phyloP scores from a whole-genome alignment of 2,888 invertebrate species.

The Acronicta psi region DNA sequence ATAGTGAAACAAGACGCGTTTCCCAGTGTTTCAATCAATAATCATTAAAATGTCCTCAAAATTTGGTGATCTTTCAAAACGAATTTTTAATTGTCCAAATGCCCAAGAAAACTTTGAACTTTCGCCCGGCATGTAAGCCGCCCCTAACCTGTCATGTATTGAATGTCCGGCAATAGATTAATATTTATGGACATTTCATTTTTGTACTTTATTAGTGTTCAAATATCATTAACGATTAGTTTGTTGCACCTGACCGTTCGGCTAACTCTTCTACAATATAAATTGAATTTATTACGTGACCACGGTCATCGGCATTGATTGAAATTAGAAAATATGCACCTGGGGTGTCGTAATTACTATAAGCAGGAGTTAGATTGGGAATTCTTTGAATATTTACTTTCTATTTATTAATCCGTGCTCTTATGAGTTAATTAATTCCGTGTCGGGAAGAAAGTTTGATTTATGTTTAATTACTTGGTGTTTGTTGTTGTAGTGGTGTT shows the following conservation, averaged over 20 bases:
- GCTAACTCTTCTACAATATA: slow-evolving; percentile 54
- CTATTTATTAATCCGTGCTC: slow-evolving; percentile 70
- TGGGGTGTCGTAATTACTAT: slow-evolving; percentile 73
- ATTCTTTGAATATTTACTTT: slow-evolving; percentile 76
- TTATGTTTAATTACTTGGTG: slow-evolving; percentile 48
- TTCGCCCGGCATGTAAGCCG: slow-evolving; percentile 66
- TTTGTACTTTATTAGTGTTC: slow-evolving; percentile 84
- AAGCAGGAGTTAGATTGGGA: slow-evolving; percentile 64
- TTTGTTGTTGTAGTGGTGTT: slow-evolving; percentile 49
- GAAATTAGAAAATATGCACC: slow-evolving; percentile 71
- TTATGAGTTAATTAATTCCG: slow-evolving; percentile 77
- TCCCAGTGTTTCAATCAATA: not conserved
- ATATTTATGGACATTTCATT: slow-evolving; percentile 85
- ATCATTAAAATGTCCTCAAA: not conserved
- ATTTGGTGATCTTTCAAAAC: too few species aligned
- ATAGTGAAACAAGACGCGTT: slow-evolving; percentile 3
- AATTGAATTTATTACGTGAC: slow-evolving; percentile 59
- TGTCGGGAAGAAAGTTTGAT: slow-evolving; percentile 69
- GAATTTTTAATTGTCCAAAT: too few species aligned
- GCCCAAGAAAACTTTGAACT: slow-evolving; percentile 3
- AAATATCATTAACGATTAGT: slow-evolving; percentile 85
- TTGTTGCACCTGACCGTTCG: slow-evolving; percentile 73
- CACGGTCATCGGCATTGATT: slow-evolving; percentile 69
- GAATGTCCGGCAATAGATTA: slow-evolving; percentile 80
- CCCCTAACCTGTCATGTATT: slow-evolving; percentile 66